These are phyloP conservation scores for Seriola rivoliana DNA, from an alignment of 2,113 vertebrate genomes.

Conservation along the genomic window DNA sequence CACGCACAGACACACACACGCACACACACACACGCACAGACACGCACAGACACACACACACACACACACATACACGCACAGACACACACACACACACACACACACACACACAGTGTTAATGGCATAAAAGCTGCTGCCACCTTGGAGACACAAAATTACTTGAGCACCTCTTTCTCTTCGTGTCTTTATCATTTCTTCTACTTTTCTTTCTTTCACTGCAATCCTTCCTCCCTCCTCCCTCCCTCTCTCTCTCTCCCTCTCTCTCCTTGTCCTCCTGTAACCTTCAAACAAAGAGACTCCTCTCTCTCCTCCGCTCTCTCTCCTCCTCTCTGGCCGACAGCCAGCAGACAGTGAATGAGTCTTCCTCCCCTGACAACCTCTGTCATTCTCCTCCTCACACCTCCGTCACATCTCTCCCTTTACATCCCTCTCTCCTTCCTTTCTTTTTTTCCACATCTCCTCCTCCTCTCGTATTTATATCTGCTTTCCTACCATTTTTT, in stretches of 20 bases:
- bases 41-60: slow-evolving; percentile 6
- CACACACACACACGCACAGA: slow-evolving; percentile 48
- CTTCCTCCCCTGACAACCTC: slow-evolving; percentile 51
- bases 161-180: slow-evolving; percentile 69
- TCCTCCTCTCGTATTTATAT: background rate
- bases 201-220: slow-evolving; percentile 3
- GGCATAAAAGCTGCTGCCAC: slow-evolving; percentile 87
- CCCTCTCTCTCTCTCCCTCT: background rate
- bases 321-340: slow-evolving; percentile 41
- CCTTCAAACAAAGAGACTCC: slow-evolving; percentile 60
- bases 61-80: slow-evolving; percentile 27
- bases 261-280: slow-evolving; percentile 54
- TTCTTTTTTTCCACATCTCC: background rate
- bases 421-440: background rate
- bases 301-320: slow-evolving; percentile 24
- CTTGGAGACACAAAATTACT: slow-evolving; percentile 85
- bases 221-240: background rate
- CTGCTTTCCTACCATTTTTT: background rate
- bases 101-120: slow-evolving; percentile 81
- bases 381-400: slow-evolving; percentile 21
- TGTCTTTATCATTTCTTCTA: slow-evolving; percentile 54
- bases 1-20: slow-evolving; percentile 28
- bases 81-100: slow-evolving; percentile 36
- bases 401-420: background rate
- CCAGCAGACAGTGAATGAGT: slow-evolving; percentile 57